Percentiles rank a stretch among this genome's conserved stretches.
Evolutionary conservation across 2,888 invertebrate genomes (phyloP).

Genomic region (Desoria tigrina): DNA sequence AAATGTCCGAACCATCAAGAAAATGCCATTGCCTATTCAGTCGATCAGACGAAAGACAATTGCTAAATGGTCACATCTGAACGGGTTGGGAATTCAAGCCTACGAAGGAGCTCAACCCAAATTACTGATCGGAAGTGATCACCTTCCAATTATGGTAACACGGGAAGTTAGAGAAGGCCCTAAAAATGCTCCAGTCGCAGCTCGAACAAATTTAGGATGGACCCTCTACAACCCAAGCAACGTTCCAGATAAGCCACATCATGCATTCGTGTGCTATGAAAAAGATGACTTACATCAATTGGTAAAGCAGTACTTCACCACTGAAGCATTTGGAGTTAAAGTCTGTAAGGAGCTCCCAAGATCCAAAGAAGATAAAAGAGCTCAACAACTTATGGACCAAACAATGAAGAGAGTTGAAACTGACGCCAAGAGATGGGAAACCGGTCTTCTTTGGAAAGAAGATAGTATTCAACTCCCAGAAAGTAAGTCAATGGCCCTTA

Average conservation of each 20-base stretch:
- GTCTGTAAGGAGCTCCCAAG: neutral
- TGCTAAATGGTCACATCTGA: conserved; percentile 10
- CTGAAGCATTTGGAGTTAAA: conserved; percentile 10
- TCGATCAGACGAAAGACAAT: neutral
- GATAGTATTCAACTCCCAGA: conserved; percentile 11
- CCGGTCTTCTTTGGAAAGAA: conserved; percentile 15
- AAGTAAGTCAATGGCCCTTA: too few relatives aligned
- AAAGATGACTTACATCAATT: too few relatives aligned
- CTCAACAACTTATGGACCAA: too few relatives aligned
- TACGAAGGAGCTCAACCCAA: too few relatives aligned
- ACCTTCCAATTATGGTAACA: conserved; percentile 15
- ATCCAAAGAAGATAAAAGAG: conserved; percentile 11
- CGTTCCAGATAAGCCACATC: neutral
- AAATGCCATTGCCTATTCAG: conserved; percentile 18
- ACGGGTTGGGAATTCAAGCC: neutral
- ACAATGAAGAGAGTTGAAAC: neutral
- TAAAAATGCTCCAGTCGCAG: conserved; percentile 17
- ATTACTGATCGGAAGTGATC: conserved; percentile 28
- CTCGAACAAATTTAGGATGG: conserved; percentile 23
- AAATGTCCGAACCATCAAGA: neutral
- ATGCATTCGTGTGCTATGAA: neutral
- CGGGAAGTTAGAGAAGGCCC: too few relatives aligned
- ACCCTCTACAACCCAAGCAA: neutral
- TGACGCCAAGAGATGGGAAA: conserved; percentile 12
- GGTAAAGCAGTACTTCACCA: neutral